These are phyloP conservation scores for Steatocranus sp. DNA, from an alignment of 2,797 vertebrate species.

Conservation along the genomic window DNA sequence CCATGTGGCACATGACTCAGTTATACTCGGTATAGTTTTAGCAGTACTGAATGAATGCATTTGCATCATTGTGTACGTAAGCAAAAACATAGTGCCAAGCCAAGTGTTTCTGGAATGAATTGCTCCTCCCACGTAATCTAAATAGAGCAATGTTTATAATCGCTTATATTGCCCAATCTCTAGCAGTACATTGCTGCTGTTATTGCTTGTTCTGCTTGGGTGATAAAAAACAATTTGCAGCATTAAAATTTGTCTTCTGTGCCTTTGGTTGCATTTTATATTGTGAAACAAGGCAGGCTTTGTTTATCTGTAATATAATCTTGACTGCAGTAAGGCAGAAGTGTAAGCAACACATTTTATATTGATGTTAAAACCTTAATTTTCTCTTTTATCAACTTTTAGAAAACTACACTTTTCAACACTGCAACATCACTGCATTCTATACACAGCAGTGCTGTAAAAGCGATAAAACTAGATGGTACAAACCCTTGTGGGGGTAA, in stretches of 20 bases:
- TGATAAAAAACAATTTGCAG: not conserved
- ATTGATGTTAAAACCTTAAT: not conserved
- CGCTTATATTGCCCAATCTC: not conserved
- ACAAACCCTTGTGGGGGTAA: not conserved
- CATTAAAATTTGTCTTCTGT: not conserved
- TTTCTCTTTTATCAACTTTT: not conserved
- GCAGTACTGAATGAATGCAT: conserved; percentile 1
- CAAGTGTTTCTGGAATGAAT: conserved; percentile 12
- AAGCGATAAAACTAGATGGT: not conserved
- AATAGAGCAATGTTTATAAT: conserved; percentile 5
- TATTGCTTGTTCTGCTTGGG: not conserved
- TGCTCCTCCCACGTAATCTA: conserved; percentile 36
- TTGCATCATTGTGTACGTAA: conserved; percentile 52
- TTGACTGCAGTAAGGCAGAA: not conserved
- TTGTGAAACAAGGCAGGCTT: not conserved
- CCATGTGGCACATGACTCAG: conserved; percentile 26
- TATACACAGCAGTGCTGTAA: not conserved
- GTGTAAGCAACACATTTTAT: not conserved
- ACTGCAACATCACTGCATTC: not conserved
- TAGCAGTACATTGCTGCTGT: not conserved
- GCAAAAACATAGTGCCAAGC: not conserved
- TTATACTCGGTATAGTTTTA: not conserved
- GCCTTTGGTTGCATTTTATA: not conserved
- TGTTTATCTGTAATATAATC: not conserved
- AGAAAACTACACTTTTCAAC: not conserved